Percentiles rank a stretch among this genome's conserved stretches.
Evolutionary conservation across 1,140 invertebrate genomes (phyloP).

Genomic region (Pseudomyrmex pallidus): DNA sequence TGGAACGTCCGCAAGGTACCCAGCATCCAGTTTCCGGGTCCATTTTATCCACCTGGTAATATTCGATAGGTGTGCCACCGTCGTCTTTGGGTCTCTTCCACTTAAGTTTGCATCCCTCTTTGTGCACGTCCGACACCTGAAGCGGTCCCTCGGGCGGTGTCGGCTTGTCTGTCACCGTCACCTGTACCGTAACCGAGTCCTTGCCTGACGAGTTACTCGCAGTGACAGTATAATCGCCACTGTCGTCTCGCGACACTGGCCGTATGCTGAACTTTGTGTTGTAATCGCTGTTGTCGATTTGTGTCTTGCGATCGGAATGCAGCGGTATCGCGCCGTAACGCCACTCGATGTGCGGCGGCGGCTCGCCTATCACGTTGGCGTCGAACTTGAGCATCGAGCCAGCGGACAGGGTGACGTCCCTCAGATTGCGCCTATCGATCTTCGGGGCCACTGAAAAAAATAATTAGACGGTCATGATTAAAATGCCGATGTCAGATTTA

Average conservation of each 20-base stretch:
- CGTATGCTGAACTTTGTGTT: slow-evolving; percentile 94
- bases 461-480: not conserved
- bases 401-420: slow-evolving; percentile 95
- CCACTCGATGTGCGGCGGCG: slow-evolving; percentile 96
- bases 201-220: slow-evolving; percentile 94
- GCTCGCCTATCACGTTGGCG: slow-evolving; percentile 96
- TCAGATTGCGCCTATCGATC: slow-evolving; percentile 96
- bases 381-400: slow-evolving; percentile 97
- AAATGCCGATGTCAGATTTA: slow-evolving; percentile 55
- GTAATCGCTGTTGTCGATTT: slow-evolving; percentile 94
- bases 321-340: slow-evolving; percentile 88
- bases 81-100: slow-evolving; percentile 97
- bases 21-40: slow-evolving; percentile 97
- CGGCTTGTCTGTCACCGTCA: slow-evolving; percentile 97
- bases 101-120: slow-evolving; percentile 96
- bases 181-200: slow-evolving; percentile 95
- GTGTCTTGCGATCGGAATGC: slow-evolving; percentile 87
- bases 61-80: slow-evolving; percentile 94
- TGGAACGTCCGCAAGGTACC: slow-evolving; percentile 94
- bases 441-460: slow-evolving; percentile 92
- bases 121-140: slow-evolving; percentile 95
- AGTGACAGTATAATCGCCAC: slow-evolving; percentile 94
- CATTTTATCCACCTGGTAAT: slow-evolving; percentile 97
- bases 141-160: slow-evolving; percentile 94
- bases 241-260: slow-evolving; percentile 92